These are phyloP conservation scores for Microtus montanus DNA, from an alignment of 2,113 vertebrate species.

Conservation along the genomic window DNA sequence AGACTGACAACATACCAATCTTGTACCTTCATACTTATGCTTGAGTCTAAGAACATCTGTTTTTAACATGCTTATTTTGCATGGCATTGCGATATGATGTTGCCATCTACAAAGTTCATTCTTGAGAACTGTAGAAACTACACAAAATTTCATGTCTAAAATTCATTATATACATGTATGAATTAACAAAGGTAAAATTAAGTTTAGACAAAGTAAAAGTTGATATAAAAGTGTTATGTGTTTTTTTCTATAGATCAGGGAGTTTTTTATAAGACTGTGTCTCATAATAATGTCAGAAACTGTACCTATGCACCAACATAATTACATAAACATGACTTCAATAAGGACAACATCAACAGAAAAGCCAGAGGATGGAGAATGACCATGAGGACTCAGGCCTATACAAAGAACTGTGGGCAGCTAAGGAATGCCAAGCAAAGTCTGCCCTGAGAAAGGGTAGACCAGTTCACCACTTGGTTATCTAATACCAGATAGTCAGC, in stretches of 20 bases:
- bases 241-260: neutral
- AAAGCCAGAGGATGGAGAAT: neutral
- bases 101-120: neutral
- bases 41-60: neutral
- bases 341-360: neutral
- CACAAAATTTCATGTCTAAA: neutral
- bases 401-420: neutral
- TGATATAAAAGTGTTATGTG: neutral
- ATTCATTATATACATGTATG: neutral
- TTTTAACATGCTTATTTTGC: neutral
- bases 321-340: neutral
- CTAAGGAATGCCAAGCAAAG: neutral
- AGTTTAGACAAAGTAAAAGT: neutral
- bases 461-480: neutral
- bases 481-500: neutral
- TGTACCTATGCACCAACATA: neutral
- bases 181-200: neutral
- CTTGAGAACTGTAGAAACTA: neutral
- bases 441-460: neutral
- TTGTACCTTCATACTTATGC: neutral
- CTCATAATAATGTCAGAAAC: neutral
- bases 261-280: neutral
- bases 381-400: neutral
- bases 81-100: neutral
- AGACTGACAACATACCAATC: neutral